A percentile compares a stretch with the other conserved stretches of the same genome.
These are phyloP conservation scores for Manacus vitellinus DNA, from an alignment of 2,113 vertebrate genomes.

Conservation along the genomic window DNA sequence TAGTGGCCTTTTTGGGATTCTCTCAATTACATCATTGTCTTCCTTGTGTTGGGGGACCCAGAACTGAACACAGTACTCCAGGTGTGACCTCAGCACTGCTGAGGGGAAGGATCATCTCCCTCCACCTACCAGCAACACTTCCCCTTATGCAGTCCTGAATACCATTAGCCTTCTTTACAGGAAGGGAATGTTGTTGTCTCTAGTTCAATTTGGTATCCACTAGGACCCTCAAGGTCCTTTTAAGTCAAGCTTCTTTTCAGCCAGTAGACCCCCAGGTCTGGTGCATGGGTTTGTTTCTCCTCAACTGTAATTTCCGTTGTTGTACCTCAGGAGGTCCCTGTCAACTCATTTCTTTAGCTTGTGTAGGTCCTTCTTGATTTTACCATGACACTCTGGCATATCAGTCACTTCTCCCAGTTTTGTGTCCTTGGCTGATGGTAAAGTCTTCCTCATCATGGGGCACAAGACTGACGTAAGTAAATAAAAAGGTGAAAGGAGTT, in stretches of 20 bases:
- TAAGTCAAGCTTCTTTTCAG: neutral
- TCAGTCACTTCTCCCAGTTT: neutral
- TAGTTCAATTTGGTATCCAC: neutral
- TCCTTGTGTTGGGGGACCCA: neutral
- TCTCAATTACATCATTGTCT: neutral
- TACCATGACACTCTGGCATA: neutral
- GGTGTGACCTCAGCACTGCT: neutral
- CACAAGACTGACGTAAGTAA: neutral
- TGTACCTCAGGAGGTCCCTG: neutral
- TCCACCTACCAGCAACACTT: neutral
- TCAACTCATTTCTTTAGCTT: neutral
- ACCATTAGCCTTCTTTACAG: no score
- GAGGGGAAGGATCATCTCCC: neutral
- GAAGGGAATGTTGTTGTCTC: neutral
- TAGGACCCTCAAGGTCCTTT: neutral
- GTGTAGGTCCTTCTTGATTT: neutral
- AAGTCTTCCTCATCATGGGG: no score
- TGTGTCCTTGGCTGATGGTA: neutral
- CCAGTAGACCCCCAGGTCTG: neutral
- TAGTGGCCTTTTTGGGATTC: neutral
- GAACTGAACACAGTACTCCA: neutral
- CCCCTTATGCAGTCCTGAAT: neutral
- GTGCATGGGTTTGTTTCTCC: neutral
- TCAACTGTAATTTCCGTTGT: neutral
- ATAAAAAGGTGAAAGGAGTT: neutral